These are phyloP conservation scores for Parnassius apollo DNA, from an alignment of 2,888 invertebrate species.

Conservation along the genomic window DNA sequence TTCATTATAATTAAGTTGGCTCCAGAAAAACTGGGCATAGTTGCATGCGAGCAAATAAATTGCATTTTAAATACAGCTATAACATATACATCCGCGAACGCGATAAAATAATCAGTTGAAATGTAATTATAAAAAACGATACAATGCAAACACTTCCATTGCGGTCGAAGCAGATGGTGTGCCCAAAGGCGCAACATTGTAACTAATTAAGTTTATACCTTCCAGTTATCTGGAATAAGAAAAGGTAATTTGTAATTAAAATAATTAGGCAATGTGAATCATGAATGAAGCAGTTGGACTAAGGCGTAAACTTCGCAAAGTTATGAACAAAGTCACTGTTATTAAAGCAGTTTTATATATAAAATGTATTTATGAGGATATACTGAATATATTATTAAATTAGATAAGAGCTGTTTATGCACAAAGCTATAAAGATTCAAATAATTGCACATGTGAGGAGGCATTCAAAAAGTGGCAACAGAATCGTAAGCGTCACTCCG, in stretches of 20 bases:
- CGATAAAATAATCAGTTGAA: conserved; percentile 21
- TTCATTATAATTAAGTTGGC: background rate
- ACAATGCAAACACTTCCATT: conserved; percentile 18
- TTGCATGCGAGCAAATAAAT: conserved; percentile 9
- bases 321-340: too few species aligned
- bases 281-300: background rate
- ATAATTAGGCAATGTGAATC: conserved; percentile 3
- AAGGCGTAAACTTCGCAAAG: too few species aligned
- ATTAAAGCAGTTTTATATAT: too few species aligned
- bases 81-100: conserved; percentile 27
- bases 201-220: conserved; percentile 16
- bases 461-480: background rate
- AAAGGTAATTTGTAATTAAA: conserved; percentile 8
- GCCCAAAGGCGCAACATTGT: conserved; percentile 19
- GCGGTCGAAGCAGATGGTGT: conserved; percentile 17
- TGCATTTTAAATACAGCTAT: conserved; percentile 29
- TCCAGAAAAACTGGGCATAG: conserved; percentile 1
- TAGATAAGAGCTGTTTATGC: too few species aligned
- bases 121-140: conserved; percentile 16
- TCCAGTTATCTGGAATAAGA: conserved; percentile 12
- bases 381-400: too few species aligned
- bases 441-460: too few species aligned
- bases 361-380: too few species aligned
- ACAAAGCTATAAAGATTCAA: too few species aligned
- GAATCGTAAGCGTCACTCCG: background rate